Evolutionary conservation across 2,113 vertebrate genomes (phyloP).

Genomic region (Poeciliopsis prolifica): DNA sequence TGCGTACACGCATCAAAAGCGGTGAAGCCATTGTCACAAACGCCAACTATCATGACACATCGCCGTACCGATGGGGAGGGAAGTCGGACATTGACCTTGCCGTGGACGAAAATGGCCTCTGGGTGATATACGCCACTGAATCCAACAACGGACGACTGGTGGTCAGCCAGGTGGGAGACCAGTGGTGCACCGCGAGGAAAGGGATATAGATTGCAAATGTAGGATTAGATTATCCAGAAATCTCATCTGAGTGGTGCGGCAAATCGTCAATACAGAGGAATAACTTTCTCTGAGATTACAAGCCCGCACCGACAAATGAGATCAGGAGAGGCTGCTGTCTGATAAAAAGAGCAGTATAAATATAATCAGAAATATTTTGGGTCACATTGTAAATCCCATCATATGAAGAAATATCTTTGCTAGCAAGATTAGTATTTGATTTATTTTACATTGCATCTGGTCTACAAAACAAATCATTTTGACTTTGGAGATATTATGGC

Average conservation of each 20-base stretch:
- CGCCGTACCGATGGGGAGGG: conserved; percentile 94
- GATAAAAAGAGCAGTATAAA: conserved; percentile 16
- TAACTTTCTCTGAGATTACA: conserved; percentile 40
- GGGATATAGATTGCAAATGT: conserved; percentile 49
- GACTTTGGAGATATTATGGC: conserved; percentile 3
- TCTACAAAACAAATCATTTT: background rate
- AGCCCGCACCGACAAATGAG: conserved; percentile 29
- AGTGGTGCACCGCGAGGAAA: conserved; percentile 33
- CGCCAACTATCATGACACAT: conserved; percentile 96
- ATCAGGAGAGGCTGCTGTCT: conserved; percentile 21
- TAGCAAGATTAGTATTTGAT: conserved; percentile 31
- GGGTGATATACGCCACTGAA: conserved; percentile 95
- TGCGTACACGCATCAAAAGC: conserved; percentile 94
- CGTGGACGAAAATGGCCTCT: conserved; percentile 92
- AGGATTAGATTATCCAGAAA: conserved; percentile 56
- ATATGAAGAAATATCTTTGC: conserved; percentile 35
- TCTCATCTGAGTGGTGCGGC: conserved; percentile 43
- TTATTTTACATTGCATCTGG: conserved; percentile 8
- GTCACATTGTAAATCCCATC: conserved; percentile 40
- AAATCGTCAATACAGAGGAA: conserved; percentile 38
- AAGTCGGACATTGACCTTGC: conserved; percentile 95
- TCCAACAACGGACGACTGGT: conserved; percentile 90
- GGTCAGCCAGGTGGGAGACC: conserved; percentile 86
- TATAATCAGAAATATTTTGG: conserved; percentile 24
- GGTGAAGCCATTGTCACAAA: conserved; percentile 93